Evolutionary conservation across 2,888 invertebrate species (phyloP), one percentile per base, ranked within the genome.

Genomic region (Polymixis lichenea): DNA sequence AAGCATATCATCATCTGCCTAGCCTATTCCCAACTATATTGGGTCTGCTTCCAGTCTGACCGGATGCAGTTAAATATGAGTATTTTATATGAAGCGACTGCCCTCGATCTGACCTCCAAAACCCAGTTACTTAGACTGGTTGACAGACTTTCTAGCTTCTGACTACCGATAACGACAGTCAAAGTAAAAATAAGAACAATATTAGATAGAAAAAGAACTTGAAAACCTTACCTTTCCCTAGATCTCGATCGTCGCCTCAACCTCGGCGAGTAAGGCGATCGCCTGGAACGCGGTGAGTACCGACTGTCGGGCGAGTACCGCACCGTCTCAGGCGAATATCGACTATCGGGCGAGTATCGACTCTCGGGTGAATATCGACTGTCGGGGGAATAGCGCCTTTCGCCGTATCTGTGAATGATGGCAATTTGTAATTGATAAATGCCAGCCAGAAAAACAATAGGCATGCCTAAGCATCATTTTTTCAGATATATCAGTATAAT

Each of bases 301-400:
- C 92, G 90, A 55, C 90, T 91, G 78, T 97, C 97, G 22, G 97
- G 97, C 78, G 95, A 94, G 88, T 96, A 95, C 62, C 96, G 90
- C 72, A 93, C 89, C 68, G 96, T 93, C 77, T 95, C 95, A n/a
- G 96, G 95, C 84, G 95, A 94, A 89, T 95, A 96, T 69, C 96
- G 92, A 75, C 93, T 93, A 80, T 97, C 97, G 1, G 97, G 97
- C 75, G 97, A 97, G 92, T 97, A 97, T 61, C 97, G 95, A n/a
- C 91, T 91, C 56, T 91, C 92, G 1, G 95, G 94, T 83, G 94
- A 93, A 86, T 95, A 95, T 77, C 95, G 93, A 75, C 91, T 91
- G 83, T 97, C 97, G 2, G 97, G 96, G 65, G 97, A 96, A 90
- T 97, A 97, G 43, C 97, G 94, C 17, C 94, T 90, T 70, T 95